Base-by-base conservation (phyloP, 1,140 invertebrate species). In the Varroa destructor region DNA sequence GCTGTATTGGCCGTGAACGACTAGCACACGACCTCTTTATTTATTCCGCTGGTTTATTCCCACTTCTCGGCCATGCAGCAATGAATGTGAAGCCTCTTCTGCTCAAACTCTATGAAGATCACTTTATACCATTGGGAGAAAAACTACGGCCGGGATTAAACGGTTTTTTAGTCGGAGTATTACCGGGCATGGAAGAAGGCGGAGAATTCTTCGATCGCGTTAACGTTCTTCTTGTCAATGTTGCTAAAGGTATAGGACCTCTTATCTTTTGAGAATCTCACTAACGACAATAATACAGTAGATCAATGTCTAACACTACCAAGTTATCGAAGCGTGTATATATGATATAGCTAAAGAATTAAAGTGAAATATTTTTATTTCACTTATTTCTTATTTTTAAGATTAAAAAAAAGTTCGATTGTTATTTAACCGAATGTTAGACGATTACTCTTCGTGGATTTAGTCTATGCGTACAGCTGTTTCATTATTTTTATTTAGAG, bases 121-220 rank as follows among this genome's bases (percentile, higher is more conserved):
- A 93, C 80, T 92, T 96, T 82, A 85, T 95, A 42, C 89, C 89
- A 10, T 81, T 96, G 56, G 87, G 88, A 51, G 85, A 87, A 75
- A 83, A 87, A 75, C 81, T 96, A 36, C 83, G 88, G 71, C 91
- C 92, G 12, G 89, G 88, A 2, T 80, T 96, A 6, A 88, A 89
- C 79, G 93, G 93, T 14, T 90, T 96, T 78, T 78, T 93, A 0
- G 88, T 87, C 74, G 90, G 88, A 1, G 85, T 91, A 72, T 79
- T 96, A 67, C 86, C 90, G 56, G 92, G 91, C 40, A 82, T 94
- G 73, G 93, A 96, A 80, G 89, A 92, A 80, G 90, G 89, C 4
- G 88, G 91, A 36, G 93, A 96, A 80, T 89, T 90, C 80, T 91
- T 88, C 81, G 87, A 90, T 72, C 86, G 88, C 85, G 88, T 61